Evolutionary conservation across 2,797 vertebrate species (phyloP).

Genomic region (Nothura maculosa): DNA sequence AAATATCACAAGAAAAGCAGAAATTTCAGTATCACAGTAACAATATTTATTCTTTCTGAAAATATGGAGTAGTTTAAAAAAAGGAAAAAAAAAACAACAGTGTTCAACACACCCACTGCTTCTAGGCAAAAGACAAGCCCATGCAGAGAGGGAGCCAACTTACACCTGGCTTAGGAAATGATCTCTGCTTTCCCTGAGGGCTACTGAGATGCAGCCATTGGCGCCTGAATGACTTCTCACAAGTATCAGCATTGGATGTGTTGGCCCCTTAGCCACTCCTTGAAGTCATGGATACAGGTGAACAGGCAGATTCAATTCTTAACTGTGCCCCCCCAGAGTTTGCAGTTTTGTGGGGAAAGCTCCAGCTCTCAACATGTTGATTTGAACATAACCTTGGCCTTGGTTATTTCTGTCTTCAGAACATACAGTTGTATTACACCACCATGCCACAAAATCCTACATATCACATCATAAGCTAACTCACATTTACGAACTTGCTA

Average conservation of each 20-base stretch:
- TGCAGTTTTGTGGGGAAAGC: not conserved
- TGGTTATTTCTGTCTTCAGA: not conserved
- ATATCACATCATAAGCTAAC: not conserved
- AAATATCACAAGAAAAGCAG: not conserved
- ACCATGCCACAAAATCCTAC: not conserved
- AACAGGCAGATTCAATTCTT: not conserved
- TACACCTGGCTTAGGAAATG: not conserved
- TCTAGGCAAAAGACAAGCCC: not conserved
- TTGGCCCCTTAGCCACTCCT: not conserved
- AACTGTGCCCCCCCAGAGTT: not conserved
- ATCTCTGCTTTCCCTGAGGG: not conserved
- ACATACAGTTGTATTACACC: not conserved
- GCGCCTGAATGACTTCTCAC: not conserved
- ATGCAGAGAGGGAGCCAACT: not conserved
- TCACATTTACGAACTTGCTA: not conserved
- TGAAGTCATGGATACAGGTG: not conserved
- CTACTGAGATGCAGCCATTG: not conserved
- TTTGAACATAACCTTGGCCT: not conserved
- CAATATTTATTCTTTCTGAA: not conserved
- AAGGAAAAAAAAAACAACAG: too few species aligned
- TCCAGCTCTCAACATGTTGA: not conserved
- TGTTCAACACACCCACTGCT: not conserved
- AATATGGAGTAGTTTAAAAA: too few species aligned
- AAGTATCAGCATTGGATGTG: rapidly evolving
- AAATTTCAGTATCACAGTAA: not conserved